phyloP scores from a whole-genome alignment of 2,113 vertebrate genomes.

The Eurypyga helias region DNA sequence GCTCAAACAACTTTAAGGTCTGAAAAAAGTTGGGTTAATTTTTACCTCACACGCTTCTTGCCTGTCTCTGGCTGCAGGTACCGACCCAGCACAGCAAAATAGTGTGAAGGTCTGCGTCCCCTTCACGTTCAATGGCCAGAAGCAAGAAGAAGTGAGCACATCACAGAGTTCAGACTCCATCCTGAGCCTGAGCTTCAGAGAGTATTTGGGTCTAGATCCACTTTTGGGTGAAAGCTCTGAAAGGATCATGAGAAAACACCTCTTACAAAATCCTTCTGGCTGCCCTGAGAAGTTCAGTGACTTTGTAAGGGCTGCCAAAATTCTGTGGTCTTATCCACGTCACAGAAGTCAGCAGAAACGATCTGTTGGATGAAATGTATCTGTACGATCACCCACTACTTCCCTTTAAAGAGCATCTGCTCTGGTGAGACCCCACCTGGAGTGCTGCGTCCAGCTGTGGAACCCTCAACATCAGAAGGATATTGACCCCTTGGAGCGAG shows the following conservation, averaged over 20 bases:
- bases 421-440: too few relatives aligned
- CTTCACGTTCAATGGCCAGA: not conserved
- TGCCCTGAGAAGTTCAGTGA: not conserved
- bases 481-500: too few relatives aligned
- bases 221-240: not conserved
- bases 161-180: not conserved
- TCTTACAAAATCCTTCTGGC: not conserved
- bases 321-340: not conserved
- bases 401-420: slow-evolving; percentile 34
- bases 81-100: not conserved
- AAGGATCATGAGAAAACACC: not conserved
- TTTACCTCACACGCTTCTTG: not conserved
- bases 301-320: not conserved
- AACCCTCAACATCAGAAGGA: too few relatives aligned
- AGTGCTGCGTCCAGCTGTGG: too few relatives aligned
- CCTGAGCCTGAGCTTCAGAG: not conserved
- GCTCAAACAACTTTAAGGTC: not conserved
- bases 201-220: not conserved
- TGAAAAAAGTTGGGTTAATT: not conserved
- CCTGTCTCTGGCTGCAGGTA: not conserved
- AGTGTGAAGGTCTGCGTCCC: not conserved
- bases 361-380: not conserved
- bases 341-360: not conserved
- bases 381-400: not conserved
- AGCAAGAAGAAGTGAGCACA: not conserved